These are phyloP conservation scores for Phalacrocorax brasilianus DNA, from an alignment of 2,113 vertebrate species.

Conservation along the genomic window DNA sequence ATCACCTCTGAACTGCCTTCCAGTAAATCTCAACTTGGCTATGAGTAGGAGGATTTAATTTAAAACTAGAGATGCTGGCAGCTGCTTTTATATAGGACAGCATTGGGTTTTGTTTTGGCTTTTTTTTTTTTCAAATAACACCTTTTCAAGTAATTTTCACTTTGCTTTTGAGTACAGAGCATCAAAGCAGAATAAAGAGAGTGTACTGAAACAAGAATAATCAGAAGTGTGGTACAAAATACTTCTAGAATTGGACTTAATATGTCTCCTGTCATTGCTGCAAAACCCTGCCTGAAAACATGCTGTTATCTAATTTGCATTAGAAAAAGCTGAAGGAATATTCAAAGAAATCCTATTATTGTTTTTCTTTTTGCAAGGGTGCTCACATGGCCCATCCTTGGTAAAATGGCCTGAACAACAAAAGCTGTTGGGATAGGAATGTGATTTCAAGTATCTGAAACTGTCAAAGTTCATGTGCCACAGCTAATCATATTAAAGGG, in stretches of 20 bases:
- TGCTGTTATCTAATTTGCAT: neutral
- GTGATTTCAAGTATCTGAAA: neutral
- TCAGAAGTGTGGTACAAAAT: neutral
- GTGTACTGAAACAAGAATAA: neutral
- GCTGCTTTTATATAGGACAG: constrained; percentile 21
- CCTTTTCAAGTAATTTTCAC: constrained; percentile 17
- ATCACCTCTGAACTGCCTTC: constrained; percentile 12
- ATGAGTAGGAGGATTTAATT: neutral
- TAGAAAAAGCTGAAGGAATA: neutral
- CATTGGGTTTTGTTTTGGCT: neutral
- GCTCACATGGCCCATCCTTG: neutral
- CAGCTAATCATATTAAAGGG: neutral
- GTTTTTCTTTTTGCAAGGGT: neutral
- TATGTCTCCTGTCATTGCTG: neutral
- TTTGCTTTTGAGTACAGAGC: neutral
- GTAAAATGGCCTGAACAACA: neutral
- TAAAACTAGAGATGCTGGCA: constrained; percentile 5
- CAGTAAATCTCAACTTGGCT: neutral
- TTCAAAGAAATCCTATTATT: neutral
- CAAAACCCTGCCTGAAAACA: neutral
- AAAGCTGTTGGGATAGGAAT: neutral
- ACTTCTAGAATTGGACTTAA: neutral
- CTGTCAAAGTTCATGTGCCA: neutral
- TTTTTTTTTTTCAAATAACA: neutral
- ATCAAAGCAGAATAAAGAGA: neutral